Conservation (phyloP, 2,888 invertebrate genomes). For the Halictus ligatus region DNA sequence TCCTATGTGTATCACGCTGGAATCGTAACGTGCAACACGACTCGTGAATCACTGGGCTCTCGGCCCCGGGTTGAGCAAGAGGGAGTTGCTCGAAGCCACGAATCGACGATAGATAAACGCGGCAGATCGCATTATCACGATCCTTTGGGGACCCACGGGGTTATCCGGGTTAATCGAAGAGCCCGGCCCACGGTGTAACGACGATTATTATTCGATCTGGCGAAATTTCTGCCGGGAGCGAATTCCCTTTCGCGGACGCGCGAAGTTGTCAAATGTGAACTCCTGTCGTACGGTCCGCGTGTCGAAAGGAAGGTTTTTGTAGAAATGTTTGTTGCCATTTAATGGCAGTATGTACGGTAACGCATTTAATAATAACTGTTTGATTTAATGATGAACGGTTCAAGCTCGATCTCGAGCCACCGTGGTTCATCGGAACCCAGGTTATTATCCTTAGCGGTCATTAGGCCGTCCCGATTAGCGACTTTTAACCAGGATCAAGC, state of each 20-base stretch:
- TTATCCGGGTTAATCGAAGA: slow-evolving; percentile 78
- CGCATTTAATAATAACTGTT: too few relatives aligned
- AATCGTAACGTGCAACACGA: slow-evolving; percentile 73
- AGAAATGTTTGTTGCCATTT: background rate
- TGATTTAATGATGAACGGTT: background rate
- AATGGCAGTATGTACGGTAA: too few relatives aligned
- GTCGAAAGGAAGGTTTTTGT: background rate
- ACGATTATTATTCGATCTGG: slow-evolving; percentile 68
- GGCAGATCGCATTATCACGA: slow-evolving; percentile 76
- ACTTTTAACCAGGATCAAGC: background rate
- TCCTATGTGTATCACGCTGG: slow-evolving; percentile 61
- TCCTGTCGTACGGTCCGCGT: background rate
- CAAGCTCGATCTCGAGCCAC: background rate
- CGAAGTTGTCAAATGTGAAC: background rate
- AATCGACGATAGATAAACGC: slow-evolving; percentile 75
- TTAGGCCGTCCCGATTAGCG: slow-evolving; percentile 30
- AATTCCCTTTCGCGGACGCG: slow-evolving; percentile 49
- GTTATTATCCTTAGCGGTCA: slow-evolving; percentile 50
- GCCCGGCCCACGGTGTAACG: slow-evolving; percentile 61
- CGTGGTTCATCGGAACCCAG: slow-evolving; percentile 29
- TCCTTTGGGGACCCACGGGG: slow-evolving; percentile 65
- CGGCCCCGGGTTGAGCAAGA: slow-evolving; percentile 60
- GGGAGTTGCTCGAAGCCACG: slow-evolving; percentile 64
- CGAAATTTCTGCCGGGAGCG: slow-evolving; percentile 48
- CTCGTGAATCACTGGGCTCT: slow-evolving; percentile 76